Percentiles rank a stretch among this genome's conserved stretches.
Conservation (phyloP, 1,140 invertebrate species). For the Coptotermes formosanus region DNA sequence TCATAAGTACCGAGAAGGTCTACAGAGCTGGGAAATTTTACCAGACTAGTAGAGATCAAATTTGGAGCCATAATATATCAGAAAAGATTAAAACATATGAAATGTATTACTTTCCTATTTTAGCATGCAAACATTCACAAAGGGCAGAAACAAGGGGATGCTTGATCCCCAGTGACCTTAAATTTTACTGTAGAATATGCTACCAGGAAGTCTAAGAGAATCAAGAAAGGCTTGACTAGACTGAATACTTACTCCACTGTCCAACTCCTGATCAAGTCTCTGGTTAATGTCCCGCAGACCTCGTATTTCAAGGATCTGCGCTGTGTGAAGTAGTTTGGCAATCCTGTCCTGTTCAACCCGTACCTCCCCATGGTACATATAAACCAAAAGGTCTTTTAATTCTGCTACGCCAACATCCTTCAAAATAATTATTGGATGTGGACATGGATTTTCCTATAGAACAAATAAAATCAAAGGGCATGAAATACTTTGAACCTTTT, state of each 20-base stretch:
- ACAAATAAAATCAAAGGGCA: neutral
- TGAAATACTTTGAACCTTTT: neutral
- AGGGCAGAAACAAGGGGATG: too few relatives aligned
- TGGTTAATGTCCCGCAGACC: conserved; percentile 36
- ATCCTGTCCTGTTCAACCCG: conserved; percentile 39
- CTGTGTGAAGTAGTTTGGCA: conserved; percentile 37
- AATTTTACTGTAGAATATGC: too few relatives aligned
- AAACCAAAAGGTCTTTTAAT: conserved; percentile 50
- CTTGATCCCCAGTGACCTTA: too few relatives aligned
- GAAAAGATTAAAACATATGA: too few relatives aligned
- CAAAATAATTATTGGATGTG: conserved; percentile 51
- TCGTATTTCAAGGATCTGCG: conserved; percentile 38
- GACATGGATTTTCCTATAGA: conserved; percentile 50
- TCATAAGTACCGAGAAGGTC: too few relatives aligned
- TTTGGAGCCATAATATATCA: too few relatives aligned
- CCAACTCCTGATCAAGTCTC: conserved; percentile 1
- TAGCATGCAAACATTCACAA: too few relatives aligned
- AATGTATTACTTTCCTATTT: too few relatives aligned
- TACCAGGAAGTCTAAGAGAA: too few relatives aligned
- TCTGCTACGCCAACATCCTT: conserved; percentile 50
- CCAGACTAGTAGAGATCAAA: too few relatives aligned
- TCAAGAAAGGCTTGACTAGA: neutral
- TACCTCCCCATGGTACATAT: conserved; percentile 54
- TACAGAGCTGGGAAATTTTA: too few relatives aligned
- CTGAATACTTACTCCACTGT: neutral